A percentile compares a stretch with the other conserved stretches of the same genome.
phyloP scores from a whole-genome alignment of 1,140 invertebrate species.

The Lepeophtheirus salmonis region DNA sequence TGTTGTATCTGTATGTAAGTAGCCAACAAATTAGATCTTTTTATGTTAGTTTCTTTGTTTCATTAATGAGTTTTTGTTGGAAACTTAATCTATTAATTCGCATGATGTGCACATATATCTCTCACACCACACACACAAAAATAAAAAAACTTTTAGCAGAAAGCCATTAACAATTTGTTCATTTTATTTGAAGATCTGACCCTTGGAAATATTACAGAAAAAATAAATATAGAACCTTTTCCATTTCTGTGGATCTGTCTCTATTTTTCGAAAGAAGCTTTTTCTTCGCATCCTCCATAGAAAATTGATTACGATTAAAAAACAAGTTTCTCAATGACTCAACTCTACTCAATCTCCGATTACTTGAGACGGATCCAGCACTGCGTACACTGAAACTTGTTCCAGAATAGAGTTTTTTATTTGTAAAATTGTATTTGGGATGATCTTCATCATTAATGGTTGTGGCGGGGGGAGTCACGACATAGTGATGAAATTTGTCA shows the following conservation, averaged over 20 bases:
- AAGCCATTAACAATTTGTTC: too few species aligned
- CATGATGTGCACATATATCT: too few species aligned
- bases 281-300: conserved; percentile 1
- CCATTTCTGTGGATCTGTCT: background rate
- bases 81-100: too few species aligned
- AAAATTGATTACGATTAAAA: conserved; percentile 15
- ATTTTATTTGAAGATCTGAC: too few species aligned
- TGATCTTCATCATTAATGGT: conserved; percentile 9
- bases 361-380: background rate
- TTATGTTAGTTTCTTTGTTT: too few species aligned
- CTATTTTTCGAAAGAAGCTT: conserved; percentile 10
- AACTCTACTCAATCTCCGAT: conserved; percentile 34
- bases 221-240: too few species aligned
- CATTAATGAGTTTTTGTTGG: too few species aligned
- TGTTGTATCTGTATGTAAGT: too few species aligned
- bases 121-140: too few species aligned
- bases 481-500: conserved; percentile 6
- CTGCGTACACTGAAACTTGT: background rate
- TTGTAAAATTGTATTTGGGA: background rate
- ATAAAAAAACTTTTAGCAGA: too few species aligned
- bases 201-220: too few species aligned
- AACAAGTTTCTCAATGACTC: conserved; percentile 38
- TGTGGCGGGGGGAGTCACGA: conserved; percentile 1
- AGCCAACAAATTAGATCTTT: too few species aligned
- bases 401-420: background rate